Evolutionary conservation across 2,888 invertebrate species (phyloP).

Genomic region (Pandemis cinnamomeana): DNA sequence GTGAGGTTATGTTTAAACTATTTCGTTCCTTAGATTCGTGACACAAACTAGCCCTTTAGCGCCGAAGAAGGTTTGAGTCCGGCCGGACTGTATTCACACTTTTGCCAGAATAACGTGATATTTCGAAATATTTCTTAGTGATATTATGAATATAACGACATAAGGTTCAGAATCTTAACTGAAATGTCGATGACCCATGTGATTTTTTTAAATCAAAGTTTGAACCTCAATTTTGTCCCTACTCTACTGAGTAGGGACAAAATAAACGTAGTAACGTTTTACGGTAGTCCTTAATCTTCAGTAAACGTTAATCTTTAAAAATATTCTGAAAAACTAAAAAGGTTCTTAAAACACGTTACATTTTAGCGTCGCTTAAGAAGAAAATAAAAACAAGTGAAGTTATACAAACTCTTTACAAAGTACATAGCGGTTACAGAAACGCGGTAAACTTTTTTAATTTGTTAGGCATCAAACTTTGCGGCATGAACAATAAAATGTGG

Average conservation of each 20-base stretch:
- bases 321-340: not conserved
- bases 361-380: constrained; percentile 1
- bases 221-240: too few relatives aligned
- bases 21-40: not conserved
- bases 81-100: too few relatives aligned
- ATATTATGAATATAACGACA: too few relatives aligned
- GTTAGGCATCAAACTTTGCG: constrained; percentile 36
- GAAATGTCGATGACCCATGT: too few relatives aligned
- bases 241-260: too few relatives aligned
- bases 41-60: too few relatives aligned
- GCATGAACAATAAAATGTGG: constrained; percentile 39
- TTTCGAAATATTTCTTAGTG: too few relatives aligned
- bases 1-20: not conserved
- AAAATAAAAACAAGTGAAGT: constrained; percentile 26
- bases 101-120: too few relatives aligned
- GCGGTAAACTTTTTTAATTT: constrained; percentile 41
- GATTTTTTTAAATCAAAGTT: too few relatives aligned
- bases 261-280: too few relatives aligned
- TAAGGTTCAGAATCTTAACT: too few relatives aligned
- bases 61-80: too few relatives aligned
- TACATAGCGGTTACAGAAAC: constrained; percentile 34
- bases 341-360: not conserved
- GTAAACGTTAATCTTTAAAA: not conserved
- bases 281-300: not conserved
- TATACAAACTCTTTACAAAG: constrained; percentile 32